phyloP scores from a whole-genome alignment of 2,113 vertebrate genomes.

The Ammodytes marinus region DNA sequence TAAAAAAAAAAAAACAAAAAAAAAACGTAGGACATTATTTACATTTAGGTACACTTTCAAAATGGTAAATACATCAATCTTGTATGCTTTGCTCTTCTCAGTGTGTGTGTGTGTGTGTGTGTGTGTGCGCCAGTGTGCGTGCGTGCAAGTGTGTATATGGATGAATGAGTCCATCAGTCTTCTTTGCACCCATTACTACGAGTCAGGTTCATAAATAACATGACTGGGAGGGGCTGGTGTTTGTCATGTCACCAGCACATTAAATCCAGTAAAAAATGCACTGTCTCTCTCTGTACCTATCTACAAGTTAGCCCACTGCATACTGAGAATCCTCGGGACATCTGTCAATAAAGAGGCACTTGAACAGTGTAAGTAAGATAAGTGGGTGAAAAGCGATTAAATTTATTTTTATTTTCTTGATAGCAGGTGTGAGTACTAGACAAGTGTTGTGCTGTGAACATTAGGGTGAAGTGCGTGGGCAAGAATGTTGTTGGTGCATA shows the following conservation, averaged over 20 bases:
- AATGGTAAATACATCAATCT: constrained; percentile 76
- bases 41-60: constrained; percentile 64
- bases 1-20: constrained; percentile 42
- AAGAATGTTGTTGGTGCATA: constrained; percentile 30
- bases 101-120: constrained; percentile 2
- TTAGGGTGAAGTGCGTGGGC: constrained; percentile 22
- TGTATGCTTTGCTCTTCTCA: constrained; percentile 25
- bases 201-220: constrained; percentile 72
- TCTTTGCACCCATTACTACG: constrained; percentile 74
- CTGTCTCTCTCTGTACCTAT: constrained; percentile 17
- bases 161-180: constrained; percentile 76
- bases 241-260: constrained; percentile 42
- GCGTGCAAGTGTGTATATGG: neutral
- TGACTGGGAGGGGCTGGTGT: constrained; percentile 6
- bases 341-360: constrained; percentile 19
- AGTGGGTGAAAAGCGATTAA: constrained; percentile 9
- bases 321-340: constrained; percentile 12
- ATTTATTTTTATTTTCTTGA: constrained; percentile 29
- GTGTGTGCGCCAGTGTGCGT: neutral
- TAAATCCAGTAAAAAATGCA: constrained; percentile 18
- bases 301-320: constrained; percentile 1
- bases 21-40: constrained; percentile 59
- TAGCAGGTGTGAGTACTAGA: constrained; percentile 27
- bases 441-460: neutral
- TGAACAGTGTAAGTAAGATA: constrained; percentile 9